A percentile compares a stretch with the other conserved stretches of the same genome.
These are phyloP conservation scores for Cerceris ruficornis DNA, from an alignment of 2,888 invertebrate species.

Conservation along the genomic window DNA sequence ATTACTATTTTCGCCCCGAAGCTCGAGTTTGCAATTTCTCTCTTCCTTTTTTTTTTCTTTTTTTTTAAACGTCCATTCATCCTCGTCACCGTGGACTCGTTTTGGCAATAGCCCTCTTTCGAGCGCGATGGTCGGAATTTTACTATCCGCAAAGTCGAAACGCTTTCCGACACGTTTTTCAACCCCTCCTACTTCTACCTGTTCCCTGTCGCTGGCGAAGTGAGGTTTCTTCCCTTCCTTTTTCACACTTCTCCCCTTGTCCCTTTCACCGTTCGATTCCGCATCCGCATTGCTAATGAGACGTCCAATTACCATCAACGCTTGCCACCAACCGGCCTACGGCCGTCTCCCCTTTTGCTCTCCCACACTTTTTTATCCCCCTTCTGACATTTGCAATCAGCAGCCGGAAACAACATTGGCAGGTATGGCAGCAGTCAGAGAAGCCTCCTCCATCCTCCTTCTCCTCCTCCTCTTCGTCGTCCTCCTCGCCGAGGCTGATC, in stretches of 20 bases:
- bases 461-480: too few species aligned
- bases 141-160: too few species aligned
- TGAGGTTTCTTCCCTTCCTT: constrained; percentile 42
- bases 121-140: too few species aligned
- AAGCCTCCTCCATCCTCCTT: too few species aligned
- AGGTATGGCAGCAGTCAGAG: constrained; percentile 23
- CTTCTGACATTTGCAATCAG: constrained; percentile 62
- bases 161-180: too few species aligned
- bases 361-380: constrained; percentile 32
- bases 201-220: constrained; percentile 40
- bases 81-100: constrained; percentile 14
- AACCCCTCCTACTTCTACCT: constrained; percentile 8
- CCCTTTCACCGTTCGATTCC: constrained; percentile 53
- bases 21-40: not conserved
- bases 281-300: constrained; percentile 67
- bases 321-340: constrained; percentile 34
- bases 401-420: constrained; percentile 66
- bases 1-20: constrained; percentile 23
- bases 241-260: constrained; percentile 14
- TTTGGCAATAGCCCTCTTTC: constrained; percentile 18
- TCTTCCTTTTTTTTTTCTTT: constrained; percentile 2
- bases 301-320: constrained; percentile 69
- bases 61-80: constrained; percentile 16
- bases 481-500: not conserved
- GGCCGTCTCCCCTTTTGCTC: constrained; percentile 26